Percentiles rank a stretch among this genome's conserved stretches.
Evolutionary conservation across 2,888 invertebrate genomes (phyloP).

Genomic region (Mallateleia sp.): DNA sequence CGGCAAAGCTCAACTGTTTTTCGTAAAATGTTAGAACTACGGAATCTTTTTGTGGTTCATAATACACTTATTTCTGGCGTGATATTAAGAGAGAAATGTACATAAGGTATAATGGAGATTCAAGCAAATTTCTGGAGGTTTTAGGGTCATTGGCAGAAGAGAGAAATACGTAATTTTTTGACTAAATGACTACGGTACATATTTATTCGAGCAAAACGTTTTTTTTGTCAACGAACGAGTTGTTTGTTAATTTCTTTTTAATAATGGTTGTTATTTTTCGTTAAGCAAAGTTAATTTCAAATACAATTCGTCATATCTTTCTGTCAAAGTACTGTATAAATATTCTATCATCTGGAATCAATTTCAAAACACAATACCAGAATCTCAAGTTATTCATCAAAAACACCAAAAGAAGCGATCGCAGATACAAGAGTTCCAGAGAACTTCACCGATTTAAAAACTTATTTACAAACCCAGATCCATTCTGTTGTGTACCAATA

Average conservation of each 20-base stretch:
- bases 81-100: slow-evolving; percentile 22
- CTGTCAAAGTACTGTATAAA: not conserved
- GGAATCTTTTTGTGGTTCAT: not conserved
- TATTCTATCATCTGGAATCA: not conserved
- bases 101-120: slow-evolving; percentile 24
- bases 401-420: not conserved
- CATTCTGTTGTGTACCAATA: not conserved
- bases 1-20: slow-evolving; percentile 8
- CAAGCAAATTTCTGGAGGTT: slow-evolving; percentile 46
- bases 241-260: not conserved
- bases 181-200: too few relatives aligned
- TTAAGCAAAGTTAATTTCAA: not conserved
- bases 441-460: not conserved
- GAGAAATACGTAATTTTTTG: slow-evolving; percentile 21
- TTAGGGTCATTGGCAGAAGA: slow-evolving; percentile 10
- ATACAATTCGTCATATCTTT: not conserved
- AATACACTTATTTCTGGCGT: slow-evolving; percentile 6
- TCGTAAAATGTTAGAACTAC: slow-evolving; percentile 17
- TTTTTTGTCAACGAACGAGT: not conserved
- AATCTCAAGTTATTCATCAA: not conserved
- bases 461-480: not conserved
- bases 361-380: not conserved
- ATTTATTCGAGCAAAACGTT: not conserved
- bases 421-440: not conserved
- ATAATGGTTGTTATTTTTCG: too few relatives aligned